These are phyloP conservation scores for Colostygia pectinataria DNA, from an alignment of 2,888 invertebrate species.

Conservation along the genomic window DNA sequence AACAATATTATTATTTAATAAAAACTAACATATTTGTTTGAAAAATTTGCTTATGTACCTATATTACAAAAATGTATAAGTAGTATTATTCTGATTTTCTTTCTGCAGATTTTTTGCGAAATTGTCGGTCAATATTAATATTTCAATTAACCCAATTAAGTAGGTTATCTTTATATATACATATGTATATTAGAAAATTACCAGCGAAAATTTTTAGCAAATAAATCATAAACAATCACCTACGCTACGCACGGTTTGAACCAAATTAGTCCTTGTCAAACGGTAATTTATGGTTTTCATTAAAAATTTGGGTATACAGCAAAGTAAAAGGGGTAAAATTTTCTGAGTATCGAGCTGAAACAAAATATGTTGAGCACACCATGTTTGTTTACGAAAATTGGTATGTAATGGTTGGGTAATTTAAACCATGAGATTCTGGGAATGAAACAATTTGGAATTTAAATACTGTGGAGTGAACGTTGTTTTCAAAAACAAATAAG, in stretches of 20 bases:
- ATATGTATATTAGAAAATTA: too few species aligned
- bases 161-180: too few species aligned
- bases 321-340: neutral
- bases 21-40: too few species aligned
- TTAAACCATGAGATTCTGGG: constrained; percentile 5
- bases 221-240: constrained; percentile 62
- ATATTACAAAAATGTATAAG: neutral
- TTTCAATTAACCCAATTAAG: too few species aligned
- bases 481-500: neutral
- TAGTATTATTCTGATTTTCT: constrained; percentile 8
- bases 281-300: constrained; percentile 46
- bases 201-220: too few species aligned
- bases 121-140: constrained; percentile 35
- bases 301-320: constrained; percentile 17
- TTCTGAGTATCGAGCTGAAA: constrained; percentile 3
- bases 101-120: constrained; percentile 16
- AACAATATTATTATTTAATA: too few species aligned
- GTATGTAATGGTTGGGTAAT: constrained; percentile 4
- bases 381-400: constrained; percentile 9
- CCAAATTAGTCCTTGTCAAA: constrained; percentile 50
- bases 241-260: constrained; percentile 39
- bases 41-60: too few species aligned
- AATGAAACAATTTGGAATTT: neutral
- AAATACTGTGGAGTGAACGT: neutral
- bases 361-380: constrained; percentile 5